These are phyloP conservation scores for Naja naja DNA, from an alignment of 2,113 vertebrate species.

Conservation along the genomic window DNA sequence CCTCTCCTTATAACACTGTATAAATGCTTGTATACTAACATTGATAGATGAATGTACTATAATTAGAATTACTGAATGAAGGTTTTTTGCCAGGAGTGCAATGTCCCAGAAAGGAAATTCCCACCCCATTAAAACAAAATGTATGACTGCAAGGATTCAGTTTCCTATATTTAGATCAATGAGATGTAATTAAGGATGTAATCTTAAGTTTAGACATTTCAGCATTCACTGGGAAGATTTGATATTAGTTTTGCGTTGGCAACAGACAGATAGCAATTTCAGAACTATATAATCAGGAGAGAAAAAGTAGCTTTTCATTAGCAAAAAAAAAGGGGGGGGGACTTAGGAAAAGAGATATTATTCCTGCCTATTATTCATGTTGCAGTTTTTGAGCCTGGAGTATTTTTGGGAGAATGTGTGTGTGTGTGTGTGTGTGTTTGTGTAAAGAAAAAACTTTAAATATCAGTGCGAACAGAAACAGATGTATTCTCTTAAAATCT, in stretches of 20 bases:
- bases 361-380: neutral
- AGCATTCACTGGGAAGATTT: neutral
- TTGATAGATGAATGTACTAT: conserved; percentile 2
- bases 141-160: conserved; percentile 5
- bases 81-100: neutral
- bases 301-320: neutral
- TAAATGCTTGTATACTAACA: neutral
- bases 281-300: neutral
- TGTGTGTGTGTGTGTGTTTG: too few relatives aligned
- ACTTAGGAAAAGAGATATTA: neutral
- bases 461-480: neutral
- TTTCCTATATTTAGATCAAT: conserved; percentile 3
- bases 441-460: neutral
- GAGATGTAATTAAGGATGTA: neutral
- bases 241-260: neutral
- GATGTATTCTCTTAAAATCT: neutral
- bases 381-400: neutral
- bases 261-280: neutral
- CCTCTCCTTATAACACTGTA: neutral
- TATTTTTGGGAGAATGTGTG: neutral
- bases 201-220: neutral
- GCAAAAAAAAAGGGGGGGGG: neutral
- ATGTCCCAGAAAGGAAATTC: neutral
- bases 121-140: neutral
- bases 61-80: neutral